These are phyloP conservation scores for Montipora sp. DNA, from an alignment of 64 coral and sea anemone genomes.

Conservation along the genomic window DNA sequence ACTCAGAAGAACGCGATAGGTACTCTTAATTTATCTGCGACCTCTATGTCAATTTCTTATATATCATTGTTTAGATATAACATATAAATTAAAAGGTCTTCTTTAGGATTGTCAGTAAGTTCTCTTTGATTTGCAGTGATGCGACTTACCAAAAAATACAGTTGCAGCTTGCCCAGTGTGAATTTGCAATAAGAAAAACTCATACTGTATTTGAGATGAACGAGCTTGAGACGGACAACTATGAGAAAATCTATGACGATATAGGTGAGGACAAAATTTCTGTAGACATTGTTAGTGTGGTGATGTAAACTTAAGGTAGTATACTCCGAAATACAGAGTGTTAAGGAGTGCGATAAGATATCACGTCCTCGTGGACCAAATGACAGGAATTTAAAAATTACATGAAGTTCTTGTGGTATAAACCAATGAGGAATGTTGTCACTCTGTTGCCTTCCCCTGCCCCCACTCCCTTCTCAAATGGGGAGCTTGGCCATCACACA, in stretches of 20 bases:
- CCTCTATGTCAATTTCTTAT: not conserved
- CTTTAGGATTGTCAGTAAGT: no score
- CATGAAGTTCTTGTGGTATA: no score
- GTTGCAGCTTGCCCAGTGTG: slow-evolving; percentile 90
- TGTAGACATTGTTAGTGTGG: not conserved
- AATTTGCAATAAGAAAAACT: slow-evolving; percentile 92
- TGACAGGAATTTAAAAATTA: no score
- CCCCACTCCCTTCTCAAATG: no score
- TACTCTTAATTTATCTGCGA: slow-evolving; percentile 16
- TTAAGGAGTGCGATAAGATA: no score
- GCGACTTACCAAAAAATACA: slow-evolving; percentile 91
- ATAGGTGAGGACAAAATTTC: slow-evolving; percentile 71
- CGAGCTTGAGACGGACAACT: slow-evolving; percentile 91
- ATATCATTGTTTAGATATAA: no score
- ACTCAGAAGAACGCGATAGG: slow-evolving; percentile 80
- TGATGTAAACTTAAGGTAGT: no score
- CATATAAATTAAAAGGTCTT: not conserved
- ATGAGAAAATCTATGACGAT: slow-evolving; percentile 92
- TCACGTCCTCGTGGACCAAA: no score
- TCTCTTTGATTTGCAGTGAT: slow-evolving; percentile 53
- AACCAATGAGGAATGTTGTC: no score
- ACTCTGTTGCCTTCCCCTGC: no score
- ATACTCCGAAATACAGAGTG: no score
- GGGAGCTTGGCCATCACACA: no score
- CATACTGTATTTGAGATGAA: slow-evolving; percentile 90